Conservation (phyloP, 2,113 vertebrate species). For the Clinocottus analis region DNA sequence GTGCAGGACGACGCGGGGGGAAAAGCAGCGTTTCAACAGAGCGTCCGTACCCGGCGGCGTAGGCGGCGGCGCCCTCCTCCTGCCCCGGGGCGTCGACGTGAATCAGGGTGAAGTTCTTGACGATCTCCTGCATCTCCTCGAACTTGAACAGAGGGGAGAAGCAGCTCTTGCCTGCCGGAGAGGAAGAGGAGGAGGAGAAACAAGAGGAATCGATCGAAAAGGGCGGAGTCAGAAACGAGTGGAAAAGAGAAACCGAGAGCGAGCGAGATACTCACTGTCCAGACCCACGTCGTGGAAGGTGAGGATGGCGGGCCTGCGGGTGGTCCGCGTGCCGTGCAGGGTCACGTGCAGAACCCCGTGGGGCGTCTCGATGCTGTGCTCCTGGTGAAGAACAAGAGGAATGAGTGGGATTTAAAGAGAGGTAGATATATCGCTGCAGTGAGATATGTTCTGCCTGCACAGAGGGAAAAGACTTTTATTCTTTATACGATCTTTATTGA, state of each 20-base stretch:
- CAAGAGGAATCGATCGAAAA: not conserved
- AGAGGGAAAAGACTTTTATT: not conserved
- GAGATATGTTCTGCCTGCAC: not conserved
- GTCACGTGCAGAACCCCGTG: slow-evolving; percentile 89
- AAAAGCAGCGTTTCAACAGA: not conserved
- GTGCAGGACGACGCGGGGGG: not conserved
- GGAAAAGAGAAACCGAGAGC: not conserved
- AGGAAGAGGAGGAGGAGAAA: slow-evolving; percentile 12
- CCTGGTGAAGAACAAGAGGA: slow-evolving; percentile 74
- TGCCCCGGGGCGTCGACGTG: slow-evolving; percentile 91
- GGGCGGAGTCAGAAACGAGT: too few relatives aligned
- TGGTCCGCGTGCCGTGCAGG: slow-evolving; percentile 87
- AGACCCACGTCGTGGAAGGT: slow-evolving; percentile 93
- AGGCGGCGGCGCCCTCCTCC: slow-evolving; percentile 87
- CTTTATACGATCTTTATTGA: too few relatives aligned
- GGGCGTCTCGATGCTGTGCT: slow-evolving; percentile 90
- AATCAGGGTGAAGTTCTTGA: slow-evolving; percentile 92
- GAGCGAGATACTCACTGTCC: slow-evolving; percentile 85
- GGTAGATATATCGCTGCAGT: not conserved
- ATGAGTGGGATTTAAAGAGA: not conserved
- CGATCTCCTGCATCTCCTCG: slow-evolving; percentile 94
- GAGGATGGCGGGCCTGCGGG: slow-evolving; percentile 90
- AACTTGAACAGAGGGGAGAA: slow-evolving; percentile 90
- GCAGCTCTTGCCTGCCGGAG: slow-evolving; percentile 88
- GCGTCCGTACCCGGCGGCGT: slow-evolving; percentile 85